These are phyloP conservation scores for Elegia similella DNA, from an alignment of 2,888 invertebrate species.

Conservation along the genomic window DNA sequence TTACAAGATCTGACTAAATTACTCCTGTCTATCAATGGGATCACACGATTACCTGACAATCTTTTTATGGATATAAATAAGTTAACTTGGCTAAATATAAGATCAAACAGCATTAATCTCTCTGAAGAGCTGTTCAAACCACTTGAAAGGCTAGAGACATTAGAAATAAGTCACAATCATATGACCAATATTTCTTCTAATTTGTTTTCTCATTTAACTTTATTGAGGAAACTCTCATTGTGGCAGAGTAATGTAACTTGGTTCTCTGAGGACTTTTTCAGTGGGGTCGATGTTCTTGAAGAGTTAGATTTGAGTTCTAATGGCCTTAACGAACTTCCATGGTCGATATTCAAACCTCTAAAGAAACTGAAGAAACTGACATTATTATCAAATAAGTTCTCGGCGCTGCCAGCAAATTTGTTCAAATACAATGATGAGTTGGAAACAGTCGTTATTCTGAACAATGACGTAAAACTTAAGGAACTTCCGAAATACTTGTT, in stretches of 20 bases:
- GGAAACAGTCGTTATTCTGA: conserved; percentile 75
- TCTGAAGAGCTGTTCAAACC: conserved; percentile 80
- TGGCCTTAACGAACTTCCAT: conserved; percentile 82
- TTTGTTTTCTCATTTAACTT: conserved; percentile 83
- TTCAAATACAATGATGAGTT: conserved; percentile 81
- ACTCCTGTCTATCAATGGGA: conserved; percentile 82
- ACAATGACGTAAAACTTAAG: conserved; percentile 81
- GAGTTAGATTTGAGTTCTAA: conserved; percentile 87
- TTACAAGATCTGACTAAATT: conserved; percentile 79
- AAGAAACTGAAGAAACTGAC: conserved; percentile 83
- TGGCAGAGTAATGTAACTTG: conserved; percentile 86
- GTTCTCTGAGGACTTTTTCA: conserved; percentile 83
- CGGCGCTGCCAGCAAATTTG: conserved; percentile 81
- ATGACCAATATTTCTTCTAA: conserved; percentile 82
- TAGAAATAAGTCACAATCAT: conserved; percentile 86
- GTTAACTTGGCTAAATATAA: conserved; percentile 84
- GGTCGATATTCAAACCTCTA: conserved; percentile 83
- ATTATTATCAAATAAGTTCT: conserved; percentile 85
- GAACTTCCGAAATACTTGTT: conserved; percentile 83
- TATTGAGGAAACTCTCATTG: conserved; percentile 83
- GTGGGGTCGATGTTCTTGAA: conserved; percentile 82
- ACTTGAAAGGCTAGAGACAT: conserved; percentile 78
- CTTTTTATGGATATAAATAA: conserved; percentile 82
- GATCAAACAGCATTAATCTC: conserved; percentile 81
- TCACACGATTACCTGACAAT: conserved; percentile 83